A percentile compares a stretch with the other conserved stretches of the same genome.
Conservation (phyloP, 2,888 invertebrate genomes). For the Sericinus montela region DNA sequence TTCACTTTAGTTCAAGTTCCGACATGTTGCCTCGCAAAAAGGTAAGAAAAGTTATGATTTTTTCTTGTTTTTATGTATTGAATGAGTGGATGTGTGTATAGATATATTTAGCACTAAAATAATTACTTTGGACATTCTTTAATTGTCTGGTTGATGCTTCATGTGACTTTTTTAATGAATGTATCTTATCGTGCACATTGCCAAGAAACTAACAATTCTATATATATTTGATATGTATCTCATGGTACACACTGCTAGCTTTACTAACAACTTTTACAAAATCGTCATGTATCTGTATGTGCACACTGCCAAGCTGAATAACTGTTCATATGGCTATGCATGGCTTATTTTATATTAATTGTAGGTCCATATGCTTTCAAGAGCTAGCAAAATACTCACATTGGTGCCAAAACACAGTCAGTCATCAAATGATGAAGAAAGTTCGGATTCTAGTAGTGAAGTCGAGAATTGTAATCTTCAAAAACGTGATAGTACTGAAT, state of each 20-base stretch:
- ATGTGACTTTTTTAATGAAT: slow-evolving; percentile 15
- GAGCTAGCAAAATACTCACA: neutral
- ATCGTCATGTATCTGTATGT: slow-evolving; percentile 13
- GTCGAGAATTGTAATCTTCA: slow-evolving; percentile 12
- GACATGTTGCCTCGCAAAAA: too few relatives aligned
- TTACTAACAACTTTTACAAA: slow-evolving; percentile 12
- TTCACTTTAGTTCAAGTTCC: neutral
- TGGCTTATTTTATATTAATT: slow-evolving; percentile 1
- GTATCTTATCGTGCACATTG: slow-evolving; percentile 19
- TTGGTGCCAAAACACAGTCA: neutral
- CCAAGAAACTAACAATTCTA: neutral
- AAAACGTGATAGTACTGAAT: slow-evolving; percentile 9
- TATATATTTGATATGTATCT: slow-evolving; percentile 8
- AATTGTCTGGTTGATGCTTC: slow-evolving; percentile 20
- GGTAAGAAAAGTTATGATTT: too few relatives aligned
- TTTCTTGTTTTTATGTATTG: neutral
- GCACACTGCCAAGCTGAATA: slow-evolving; percentile 9
- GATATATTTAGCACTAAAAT: slow-evolving; percentile 18
- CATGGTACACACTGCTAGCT: slow-evolving; percentile 17
- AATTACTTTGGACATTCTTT: slow-evolving; percentile 19
- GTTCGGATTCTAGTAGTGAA: slow-evolving; percentile 13
- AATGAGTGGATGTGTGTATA: slow-evolving; percentile 14
- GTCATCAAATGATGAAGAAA: neutral
- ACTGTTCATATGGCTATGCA: slow-evolving; percentile 7
- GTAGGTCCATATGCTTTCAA: neutral